Conservation (phyloP, 2,888 invertebrate species). For the Seladonia tumulorum region DNA sequence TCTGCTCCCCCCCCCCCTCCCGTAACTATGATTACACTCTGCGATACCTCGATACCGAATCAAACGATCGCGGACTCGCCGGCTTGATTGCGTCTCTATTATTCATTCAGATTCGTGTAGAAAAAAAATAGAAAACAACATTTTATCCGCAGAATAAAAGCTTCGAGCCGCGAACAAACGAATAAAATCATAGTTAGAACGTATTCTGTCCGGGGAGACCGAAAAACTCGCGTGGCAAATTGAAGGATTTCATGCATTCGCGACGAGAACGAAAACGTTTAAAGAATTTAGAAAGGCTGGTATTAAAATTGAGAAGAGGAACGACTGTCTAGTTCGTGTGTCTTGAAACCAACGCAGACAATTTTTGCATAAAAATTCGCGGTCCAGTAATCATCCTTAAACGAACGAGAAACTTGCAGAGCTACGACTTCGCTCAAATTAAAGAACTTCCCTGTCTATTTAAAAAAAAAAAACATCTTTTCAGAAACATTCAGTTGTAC, state of each 20-base stretch:
- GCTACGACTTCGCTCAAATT: no score
- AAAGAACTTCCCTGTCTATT: no score
- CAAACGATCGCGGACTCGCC: conserved; percentile 33
- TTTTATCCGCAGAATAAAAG: not conserved
- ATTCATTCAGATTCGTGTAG: not conserved
- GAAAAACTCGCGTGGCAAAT: no score
- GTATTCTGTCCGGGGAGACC: not conserved
- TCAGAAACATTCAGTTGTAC: no score
- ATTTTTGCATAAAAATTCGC: no score
- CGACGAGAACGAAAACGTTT: no score
- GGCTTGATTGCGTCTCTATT: conserved; percentile 42
- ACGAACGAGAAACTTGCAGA: no score
- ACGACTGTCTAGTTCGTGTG: no score
- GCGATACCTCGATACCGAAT: conserved; percentile 38
- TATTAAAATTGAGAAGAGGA: not conserved
- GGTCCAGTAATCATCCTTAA: no score
- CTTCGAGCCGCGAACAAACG: not conserved
- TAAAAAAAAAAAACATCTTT: not conserved
- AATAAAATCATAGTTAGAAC: not conserved
- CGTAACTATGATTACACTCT: conserved; percentile 33
- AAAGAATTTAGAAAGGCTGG: not conserved
- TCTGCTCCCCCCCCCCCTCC: not conserved
- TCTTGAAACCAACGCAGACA: not conserved
- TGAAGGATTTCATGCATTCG: no score
- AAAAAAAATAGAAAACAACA: not conserved